A percentile compares a stretch with the other conserved stretches of the same genome.
These are phyloP conservation scores for Temnopleurus reevesii DNA, from an alignment of 53 echinoderm and acorn worm species.

Conservation along the genomic window DNA sequence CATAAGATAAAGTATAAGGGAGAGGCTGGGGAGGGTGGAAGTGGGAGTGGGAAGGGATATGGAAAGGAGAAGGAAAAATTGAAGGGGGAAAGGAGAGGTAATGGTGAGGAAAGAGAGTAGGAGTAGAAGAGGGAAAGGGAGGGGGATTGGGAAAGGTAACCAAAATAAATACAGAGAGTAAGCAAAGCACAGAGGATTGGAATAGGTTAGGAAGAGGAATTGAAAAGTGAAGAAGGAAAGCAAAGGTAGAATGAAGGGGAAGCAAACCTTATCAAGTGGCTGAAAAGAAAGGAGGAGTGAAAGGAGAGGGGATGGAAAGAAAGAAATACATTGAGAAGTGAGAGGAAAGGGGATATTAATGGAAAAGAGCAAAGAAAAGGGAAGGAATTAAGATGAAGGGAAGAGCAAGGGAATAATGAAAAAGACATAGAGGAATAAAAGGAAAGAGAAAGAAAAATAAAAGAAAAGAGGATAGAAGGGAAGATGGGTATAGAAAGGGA, in stretches of 20 bases:
- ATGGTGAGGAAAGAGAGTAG: background rate
- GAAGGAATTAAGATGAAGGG: background rate
- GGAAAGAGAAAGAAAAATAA: background rate
- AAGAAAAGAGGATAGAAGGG: background rate
- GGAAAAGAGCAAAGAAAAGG: background rate
- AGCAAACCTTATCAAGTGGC: background rate
- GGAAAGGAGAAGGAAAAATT: background rate
- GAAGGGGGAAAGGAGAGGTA: background rate
- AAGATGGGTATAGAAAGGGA: background rate
- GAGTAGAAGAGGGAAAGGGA: background rate
- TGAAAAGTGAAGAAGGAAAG: background rate
- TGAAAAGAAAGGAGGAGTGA: background rate
- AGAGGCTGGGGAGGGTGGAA: background rate
- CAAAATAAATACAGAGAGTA: background rate
- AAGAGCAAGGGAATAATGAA: background rate
- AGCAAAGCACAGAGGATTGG: background rate
- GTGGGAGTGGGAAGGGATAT: background rate
- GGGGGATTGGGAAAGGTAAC: background rate
- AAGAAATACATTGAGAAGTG: no score
- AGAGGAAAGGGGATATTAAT: no score
- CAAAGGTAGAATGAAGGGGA: background rate
- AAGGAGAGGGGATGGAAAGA: background rate
- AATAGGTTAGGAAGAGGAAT: background rate
- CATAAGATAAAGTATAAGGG: background rate
- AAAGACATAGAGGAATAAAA: background rate